These are phyloP conservation scores for Yponomeuta sedellus DNA, from an alignment of 2,888 invertebrate genomes.

Conservation along the genomic window DNA sequence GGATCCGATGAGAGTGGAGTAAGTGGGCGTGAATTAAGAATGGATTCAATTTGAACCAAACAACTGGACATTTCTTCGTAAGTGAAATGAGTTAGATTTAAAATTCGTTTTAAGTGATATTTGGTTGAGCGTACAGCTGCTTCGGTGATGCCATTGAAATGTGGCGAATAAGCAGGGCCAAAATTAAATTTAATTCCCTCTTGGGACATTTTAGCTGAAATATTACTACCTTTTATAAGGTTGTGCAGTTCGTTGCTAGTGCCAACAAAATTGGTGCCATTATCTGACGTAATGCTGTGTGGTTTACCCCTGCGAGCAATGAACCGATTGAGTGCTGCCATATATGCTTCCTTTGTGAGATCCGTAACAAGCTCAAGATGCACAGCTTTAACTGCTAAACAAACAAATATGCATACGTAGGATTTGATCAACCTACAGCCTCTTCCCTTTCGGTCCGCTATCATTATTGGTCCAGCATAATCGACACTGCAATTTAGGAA, in stretches of 20 bases:
- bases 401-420: slow-evolving; percentile 26
- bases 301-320: slow-evolving; percentile 15
- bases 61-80: slow-evolving; percentile 21
- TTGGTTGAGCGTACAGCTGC: slow-evolving; percentile 10
- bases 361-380: slow-evolving; percentile 26
- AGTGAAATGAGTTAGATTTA: slow-evolving; percentile 18
- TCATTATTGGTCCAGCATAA: slow-evolving; percentile 14
- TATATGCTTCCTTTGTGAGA: slow-evolving; percentile 21
- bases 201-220: background rate
- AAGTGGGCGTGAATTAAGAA: background rate
- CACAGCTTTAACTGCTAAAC: slow-evolving; percentile 21
- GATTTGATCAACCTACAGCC: slow-evolving; percentile 25
- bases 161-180: background rate
- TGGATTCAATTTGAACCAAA: slow-evolving; percentile 11
- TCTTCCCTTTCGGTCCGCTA: slow-evolving; percentile 23
- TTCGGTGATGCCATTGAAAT: slow-evolving; percentile 14
- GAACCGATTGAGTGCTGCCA: slow-evolving; percentile 23
- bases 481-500: slow-evolving; percentile 10
- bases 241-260: slow-evolving; percentile 12
- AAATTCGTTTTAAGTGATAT: slow-evolving; percentile 10
- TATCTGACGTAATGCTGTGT: slow-evolving; percentile 14
- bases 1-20: slow-evolving; percentile 19
- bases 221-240: background rate
- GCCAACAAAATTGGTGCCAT: slow-evolving; percentile 16
- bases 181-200: slow-evolving; percentile 7